Evolutionary conservation across 2,797 vertebrate species (phyloP).

Genomic region (Falco rusticolus): DNA sequence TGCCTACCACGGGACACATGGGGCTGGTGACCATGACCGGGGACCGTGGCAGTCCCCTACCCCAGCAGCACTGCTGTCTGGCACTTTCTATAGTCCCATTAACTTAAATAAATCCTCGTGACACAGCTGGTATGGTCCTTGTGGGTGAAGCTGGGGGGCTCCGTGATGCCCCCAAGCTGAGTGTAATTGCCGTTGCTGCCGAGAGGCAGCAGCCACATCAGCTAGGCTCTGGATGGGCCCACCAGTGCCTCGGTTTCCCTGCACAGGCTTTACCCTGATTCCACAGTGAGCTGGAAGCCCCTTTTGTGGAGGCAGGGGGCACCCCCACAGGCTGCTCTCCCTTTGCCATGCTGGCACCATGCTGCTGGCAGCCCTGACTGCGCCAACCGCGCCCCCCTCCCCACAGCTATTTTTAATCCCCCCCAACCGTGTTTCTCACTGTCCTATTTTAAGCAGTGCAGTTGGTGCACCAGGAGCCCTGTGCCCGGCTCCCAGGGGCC

Average conservation of each 20-base stretch:
- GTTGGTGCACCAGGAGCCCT: slow-evolving; percentile 50
- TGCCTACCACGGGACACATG: background rate
- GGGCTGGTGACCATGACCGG: background rate
- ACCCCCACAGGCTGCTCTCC: background rate
- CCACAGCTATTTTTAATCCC: slow-evolving; percentile 26
- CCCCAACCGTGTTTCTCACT: slow-evolving; percentile 60
- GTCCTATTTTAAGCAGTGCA: slow-evolving; percentile 74
- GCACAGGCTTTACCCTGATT: background rate
- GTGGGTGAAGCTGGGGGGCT: background rate
- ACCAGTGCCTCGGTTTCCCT: background rate
- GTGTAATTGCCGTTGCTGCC: background rate
- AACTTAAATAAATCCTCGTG: slow-evolving; percentile 44
- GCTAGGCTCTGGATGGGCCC: too few species aligned
- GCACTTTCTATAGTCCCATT: background rate
- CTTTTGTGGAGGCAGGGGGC: background rate
- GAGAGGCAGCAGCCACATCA: too few species aligned
- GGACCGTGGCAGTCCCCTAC: background rate
- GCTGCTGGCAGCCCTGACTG: background rate
- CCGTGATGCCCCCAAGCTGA: background rate
- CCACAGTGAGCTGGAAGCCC: background rate
- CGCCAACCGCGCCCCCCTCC: background rate
- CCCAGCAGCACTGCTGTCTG: background rate
- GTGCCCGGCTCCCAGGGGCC: slow-evolving; percentile 52
- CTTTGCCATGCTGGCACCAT: background rate
- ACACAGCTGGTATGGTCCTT: background rate